Evolutionary conservation across 2,113 vertebrate genomes (phyloP), one percentile per base, ranked within the genome.

Genomic region (Pomatorhinus ruficollis): DNA sequence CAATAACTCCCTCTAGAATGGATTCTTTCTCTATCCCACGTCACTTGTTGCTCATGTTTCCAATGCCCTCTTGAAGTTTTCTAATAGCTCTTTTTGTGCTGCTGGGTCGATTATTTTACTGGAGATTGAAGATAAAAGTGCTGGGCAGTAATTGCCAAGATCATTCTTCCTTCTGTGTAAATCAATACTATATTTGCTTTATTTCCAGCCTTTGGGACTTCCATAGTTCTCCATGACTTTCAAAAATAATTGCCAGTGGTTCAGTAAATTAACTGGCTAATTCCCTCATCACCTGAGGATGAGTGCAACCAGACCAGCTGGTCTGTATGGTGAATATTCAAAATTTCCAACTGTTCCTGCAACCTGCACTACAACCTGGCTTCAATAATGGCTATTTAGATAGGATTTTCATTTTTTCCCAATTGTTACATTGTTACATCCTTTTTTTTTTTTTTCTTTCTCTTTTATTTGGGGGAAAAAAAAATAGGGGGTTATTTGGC

Each of bases 111-210:
- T 97, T 96, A 93, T 96, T 96, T 83, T 90, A 85, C 90, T 95
- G 87, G 74, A 95, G 91, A 96, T 93, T 94, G 94, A 93, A 96
- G 87, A 96, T 95, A 93, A 94, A 96, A 93, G 82, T 86, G 66
- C 70, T 91, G 93, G 87, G 63, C 89, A 95, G 78, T 97, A 97
- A 96, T 93, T 95, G 95, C 89, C 89, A 94, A 93, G 94, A 90
- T 90, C 87, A 45, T 95, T 96, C 89, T 87, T 95, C 59, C 85
- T 93, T 96, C 91, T 83, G 78, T 90, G 84, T 93, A 95, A 97
- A 96, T 96, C 96, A 96, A 96, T 96, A 97, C 50, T 69, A 85
- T 96, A 91, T 97, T 95, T 96, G 87, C 90, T 96, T 95, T 96
- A 94, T 96, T 90, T 87, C 63, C 50, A 87, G 82, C 84, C 78